Evolutionary conservation across 2,797 vertebrate genomes (phyloP), one percentile per base, ranked within the genome.

Genomic region (Poeciliopsis turneri): DNA sequence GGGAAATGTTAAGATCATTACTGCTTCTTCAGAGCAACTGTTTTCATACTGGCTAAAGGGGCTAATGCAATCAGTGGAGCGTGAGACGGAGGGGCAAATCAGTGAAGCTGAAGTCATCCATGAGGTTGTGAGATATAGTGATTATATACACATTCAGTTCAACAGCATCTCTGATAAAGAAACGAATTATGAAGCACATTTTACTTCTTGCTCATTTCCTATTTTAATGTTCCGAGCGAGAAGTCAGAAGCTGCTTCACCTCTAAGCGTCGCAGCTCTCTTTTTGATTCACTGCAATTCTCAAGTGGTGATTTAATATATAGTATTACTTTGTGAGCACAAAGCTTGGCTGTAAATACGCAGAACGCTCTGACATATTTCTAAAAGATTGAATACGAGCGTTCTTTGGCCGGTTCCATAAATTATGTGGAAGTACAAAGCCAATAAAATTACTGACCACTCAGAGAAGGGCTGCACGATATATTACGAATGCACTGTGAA

Each of bases 141-240:
- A 88, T 89, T 86, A 78, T 78, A 80, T 72, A 77, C 78, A 82
- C 75, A 53, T 84, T 90, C 84, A 88, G 86, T 86, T 86, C 84
- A 85, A 84, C 84, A 81, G 91, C 92, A 82, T 87, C 82, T 88
- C 79, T 76, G 41, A 78, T 69, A 73, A 81, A 84, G 82, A 77
- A 68, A 76, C 79, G 83, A 93, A 93, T 92, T 90, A 92, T 90
- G 84, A 92, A 87, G 89, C 81, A 76, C 89, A 85, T 94, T 94
- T 94, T 92, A 93, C 92, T 91, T 95, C 92, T 93, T 89, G 93
- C 87, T 93, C 92, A 94, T 94, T 95, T 95, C 88, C 88, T 81
- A 83, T 90, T 92, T 93, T 92, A 95, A 94, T 94, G 93, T 86
- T 88, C 83, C 89, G 87, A 83, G 85, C 84, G 77, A 76, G 84